Conservation (phyloP, 2,797 vertebrate species). For the Smutsia gigantea region DNA sequence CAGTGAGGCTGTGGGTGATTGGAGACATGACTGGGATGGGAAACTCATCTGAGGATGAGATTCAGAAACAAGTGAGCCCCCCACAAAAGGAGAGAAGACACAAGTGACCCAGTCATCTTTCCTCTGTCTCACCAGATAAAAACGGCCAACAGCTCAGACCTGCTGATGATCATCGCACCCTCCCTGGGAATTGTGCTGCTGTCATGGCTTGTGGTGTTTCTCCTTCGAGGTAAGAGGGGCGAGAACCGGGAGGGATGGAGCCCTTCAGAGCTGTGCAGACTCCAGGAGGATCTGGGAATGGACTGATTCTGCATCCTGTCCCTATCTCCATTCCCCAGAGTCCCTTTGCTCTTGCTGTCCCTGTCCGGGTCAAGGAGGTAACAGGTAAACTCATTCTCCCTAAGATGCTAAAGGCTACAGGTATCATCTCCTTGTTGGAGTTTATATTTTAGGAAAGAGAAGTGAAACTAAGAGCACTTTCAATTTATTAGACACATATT, state of each 20-base stretch:
- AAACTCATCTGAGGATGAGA: fast-evolving
- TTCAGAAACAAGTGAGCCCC: not conserved
- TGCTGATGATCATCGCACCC: constrained; percentile 23
- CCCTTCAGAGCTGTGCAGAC: not conserved
- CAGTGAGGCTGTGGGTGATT: no score
- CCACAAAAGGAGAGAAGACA: no score
- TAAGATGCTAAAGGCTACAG: not conserved
- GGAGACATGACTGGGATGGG: not conserved
- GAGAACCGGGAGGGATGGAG: not conserved
- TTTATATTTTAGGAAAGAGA: not conserved
- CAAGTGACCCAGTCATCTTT: fast-evolving
- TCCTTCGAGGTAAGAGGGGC: constrained; percentile 68
- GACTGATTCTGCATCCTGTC: not conserved
- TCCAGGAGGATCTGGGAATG: no score
- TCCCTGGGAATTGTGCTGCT: constrained; percentile 51
- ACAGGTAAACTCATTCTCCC: not conserved
- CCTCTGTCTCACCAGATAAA: not conserved
- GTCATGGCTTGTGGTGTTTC: not conserved
- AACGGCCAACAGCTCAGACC: not conserved
- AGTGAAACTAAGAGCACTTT: not conserved
- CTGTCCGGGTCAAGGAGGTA: not conserved
- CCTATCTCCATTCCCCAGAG: not conserved
- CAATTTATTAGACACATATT: not conserved
- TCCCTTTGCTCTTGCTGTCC: not conserved
- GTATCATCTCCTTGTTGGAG: not conserved